Percentiles rank a stretch among this genome's conserved stretches.
Conservation (phyloP, 1,140 invertebrate species). For the Sogatella furcifera region DNA sequence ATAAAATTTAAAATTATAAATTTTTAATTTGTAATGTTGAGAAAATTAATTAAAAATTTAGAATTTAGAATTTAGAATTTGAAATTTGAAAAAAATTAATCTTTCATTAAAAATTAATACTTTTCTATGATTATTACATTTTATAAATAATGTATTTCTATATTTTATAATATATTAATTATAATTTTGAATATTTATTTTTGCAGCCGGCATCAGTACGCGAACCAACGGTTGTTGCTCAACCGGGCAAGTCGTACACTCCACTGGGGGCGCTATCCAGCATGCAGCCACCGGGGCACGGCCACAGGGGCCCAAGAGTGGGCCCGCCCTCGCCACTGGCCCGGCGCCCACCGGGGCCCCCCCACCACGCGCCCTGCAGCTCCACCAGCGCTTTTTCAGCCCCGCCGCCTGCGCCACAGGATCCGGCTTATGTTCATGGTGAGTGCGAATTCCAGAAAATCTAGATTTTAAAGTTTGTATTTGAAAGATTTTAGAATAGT, state of each 20-base stretch:
- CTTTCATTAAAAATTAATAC: no score
- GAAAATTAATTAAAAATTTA: no score
- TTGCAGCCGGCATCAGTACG: constrained; percentile 5
- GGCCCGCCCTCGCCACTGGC: constrained; percentile 13
- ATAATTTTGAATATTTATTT: no score
- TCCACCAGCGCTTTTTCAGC: constrained; percentile 13
- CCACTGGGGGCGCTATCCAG: constrained; percentile 73
- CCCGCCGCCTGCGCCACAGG: constrained; percentile 1
- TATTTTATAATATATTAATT: background rate
- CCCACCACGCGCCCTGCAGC: constrained; percentile 19
- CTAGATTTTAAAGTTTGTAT: no score
- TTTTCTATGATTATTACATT: no score
- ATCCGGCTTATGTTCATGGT: constrained; percentile 15
- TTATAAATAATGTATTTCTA: no score
- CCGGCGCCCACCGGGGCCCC: constrained; percentile 17
- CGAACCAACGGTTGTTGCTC: background rate
- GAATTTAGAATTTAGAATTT: no score
- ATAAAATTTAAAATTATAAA: no score
- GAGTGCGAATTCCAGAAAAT: constrained; percentile 5
- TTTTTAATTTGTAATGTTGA: no score
- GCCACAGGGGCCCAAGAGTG: background rate
- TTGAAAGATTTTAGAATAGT: no score
- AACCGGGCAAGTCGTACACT: constrained; percentile 50
- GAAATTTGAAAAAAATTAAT: no score
- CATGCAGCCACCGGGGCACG: constrained; percentile 64